phyloP scores from a whole-genome alignment of 2,113 vertebrate genomes.

The Eublepharis macularius region DNA sequence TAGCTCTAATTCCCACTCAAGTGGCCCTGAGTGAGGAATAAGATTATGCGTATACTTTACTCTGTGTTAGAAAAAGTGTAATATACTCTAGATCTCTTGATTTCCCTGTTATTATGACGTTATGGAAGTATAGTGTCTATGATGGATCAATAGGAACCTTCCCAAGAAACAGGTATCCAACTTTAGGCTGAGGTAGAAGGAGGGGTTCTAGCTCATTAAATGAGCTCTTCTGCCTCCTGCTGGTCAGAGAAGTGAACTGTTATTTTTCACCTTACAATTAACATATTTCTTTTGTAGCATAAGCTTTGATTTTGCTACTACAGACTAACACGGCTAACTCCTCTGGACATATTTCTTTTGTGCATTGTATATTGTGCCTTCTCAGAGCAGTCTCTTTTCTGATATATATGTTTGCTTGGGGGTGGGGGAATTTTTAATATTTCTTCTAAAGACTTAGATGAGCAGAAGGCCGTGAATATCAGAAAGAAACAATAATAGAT shows the following conservation, averaged over 20 bases:
- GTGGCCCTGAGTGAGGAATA: background rate
- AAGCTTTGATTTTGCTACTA: too few species aligned
- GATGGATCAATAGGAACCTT: background rate
- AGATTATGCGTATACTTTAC: background rate
- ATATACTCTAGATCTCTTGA: background rate
- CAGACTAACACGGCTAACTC: too few species aligned
- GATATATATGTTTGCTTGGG: background rate
- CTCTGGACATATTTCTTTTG: background rate
- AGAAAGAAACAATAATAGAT: background rate
- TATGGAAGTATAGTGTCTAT: background rate
- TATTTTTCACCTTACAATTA: background rate
- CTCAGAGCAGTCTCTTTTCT: background rate
- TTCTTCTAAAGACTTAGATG: conserved; percentile 9
- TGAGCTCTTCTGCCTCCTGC: conserved; percentile 39
- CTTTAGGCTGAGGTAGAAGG: background rate
- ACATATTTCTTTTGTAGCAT: background rate
- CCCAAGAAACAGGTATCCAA: background rate
- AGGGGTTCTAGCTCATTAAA: background rate
- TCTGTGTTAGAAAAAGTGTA: background rate
- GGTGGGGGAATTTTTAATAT: conserved; percentile 9
- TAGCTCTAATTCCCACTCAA: background rate
- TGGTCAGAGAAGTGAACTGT: conserved; percentile 29
- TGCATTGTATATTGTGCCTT: background rate
- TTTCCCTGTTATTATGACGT: background rate
- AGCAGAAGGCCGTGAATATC: conserved; percentile 9